A percentile compares a stretch with the other conserved stretches of the same genome.
phyloP scores from a whole-genome alignment of 2,888 invertebrate genomes.

The Pharmacophagus antenor region DNA sequence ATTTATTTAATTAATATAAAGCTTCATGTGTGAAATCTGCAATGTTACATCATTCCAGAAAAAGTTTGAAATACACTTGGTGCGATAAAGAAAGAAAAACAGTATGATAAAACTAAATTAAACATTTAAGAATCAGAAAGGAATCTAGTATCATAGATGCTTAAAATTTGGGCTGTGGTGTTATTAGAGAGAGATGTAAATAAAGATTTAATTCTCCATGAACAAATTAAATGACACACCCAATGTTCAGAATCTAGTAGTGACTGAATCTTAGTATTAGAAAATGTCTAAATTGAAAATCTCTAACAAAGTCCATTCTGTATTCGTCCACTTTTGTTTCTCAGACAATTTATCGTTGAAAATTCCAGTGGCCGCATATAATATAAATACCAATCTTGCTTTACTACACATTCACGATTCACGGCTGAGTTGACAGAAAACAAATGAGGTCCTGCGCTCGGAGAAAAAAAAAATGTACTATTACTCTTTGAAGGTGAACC shows the following conservation, averaged over 20 bases:
- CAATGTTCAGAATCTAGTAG: neutral
- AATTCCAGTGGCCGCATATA: conserved; percentile 4
- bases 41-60: too few relatives aligned
- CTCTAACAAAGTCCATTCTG: neutral
- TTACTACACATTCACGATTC: conserved; percentile 26
- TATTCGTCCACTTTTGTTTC: conserved; percentile 9
- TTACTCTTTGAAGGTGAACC: conserved; percentile 20
- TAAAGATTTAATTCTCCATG: too few relatives aligned
- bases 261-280: neutral
- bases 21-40: too few relatives aligned
- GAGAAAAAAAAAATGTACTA: conserved; percentile 8
- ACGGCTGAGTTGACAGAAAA: conserved; percentile 13
- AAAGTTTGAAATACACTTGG: too few relatives aligned
- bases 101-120: too few relatives aligned
- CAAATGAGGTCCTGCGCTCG: conserved; percentile 11
- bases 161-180: too few relatives aligned
- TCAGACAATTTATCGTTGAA: conserved; percentile 8
- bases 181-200: too few relatives aligned
- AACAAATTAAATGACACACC: neutral
- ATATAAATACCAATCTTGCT: conserved; percentile 24
- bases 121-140: too few relatives aligned
- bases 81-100: too few relatives aligned
- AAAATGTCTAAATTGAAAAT: neutral
- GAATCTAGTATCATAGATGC: too few relatives aligned
- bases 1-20: too few relatives aligned